These are phyloP conservation scores for Molorchus minor DNA, from an alignment of 2,888 invertebrate genomes.

Conservation along the genomic window DNA sequence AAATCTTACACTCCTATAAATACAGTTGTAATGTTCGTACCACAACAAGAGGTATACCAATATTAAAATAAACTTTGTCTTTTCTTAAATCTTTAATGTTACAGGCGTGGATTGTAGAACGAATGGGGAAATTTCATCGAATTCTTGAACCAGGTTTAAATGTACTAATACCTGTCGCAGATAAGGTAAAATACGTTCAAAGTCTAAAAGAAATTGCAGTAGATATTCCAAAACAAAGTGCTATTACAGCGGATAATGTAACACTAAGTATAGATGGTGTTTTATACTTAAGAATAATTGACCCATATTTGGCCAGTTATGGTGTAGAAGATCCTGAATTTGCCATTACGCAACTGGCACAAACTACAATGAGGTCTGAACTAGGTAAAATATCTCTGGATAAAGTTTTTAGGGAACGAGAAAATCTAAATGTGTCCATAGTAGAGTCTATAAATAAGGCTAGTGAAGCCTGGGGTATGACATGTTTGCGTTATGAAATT, in stretches of 20 bases:
- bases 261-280: constrained; percentile 97
- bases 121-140: constrained; percentile 97
- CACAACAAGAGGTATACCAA: constrained; percentile 92
- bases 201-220: constrained; percentile 99
- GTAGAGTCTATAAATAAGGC: constrained; percentile 98
- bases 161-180: constrained; percentile 88
- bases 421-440: constrained; percentile 92
- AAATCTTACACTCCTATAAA: constrained; percentile 78
- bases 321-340: constrained; percentile 99
- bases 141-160: constrained; percentile 96
- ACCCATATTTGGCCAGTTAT: constrained; percentile 95
- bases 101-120: constrained; percentile 95
- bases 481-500: constrained; percentile 95
- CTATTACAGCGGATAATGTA: constrained; percentile 98
- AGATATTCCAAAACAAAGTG: constrained; percentile 98
- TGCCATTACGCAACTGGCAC: constrained; percentile 98
- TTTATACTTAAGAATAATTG: constrained; percentile 89
- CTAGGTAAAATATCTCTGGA: constrained; percentile 97
- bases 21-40: constrained; percentile 96
- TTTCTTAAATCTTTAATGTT: constrained; percentile 46
- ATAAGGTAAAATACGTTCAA: constrained; percentile 96
- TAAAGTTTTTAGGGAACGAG: constrained; percentile 96
- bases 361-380: constrained; percentile 99
- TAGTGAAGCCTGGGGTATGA: constrained; percentile 97
- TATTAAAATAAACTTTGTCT: background rate